These are phyloP conservation scores for Myanophis thanlyinensis DNA, from an alignment of 2,113 vertebrate species.

Conservation along the genomic window DNA sequence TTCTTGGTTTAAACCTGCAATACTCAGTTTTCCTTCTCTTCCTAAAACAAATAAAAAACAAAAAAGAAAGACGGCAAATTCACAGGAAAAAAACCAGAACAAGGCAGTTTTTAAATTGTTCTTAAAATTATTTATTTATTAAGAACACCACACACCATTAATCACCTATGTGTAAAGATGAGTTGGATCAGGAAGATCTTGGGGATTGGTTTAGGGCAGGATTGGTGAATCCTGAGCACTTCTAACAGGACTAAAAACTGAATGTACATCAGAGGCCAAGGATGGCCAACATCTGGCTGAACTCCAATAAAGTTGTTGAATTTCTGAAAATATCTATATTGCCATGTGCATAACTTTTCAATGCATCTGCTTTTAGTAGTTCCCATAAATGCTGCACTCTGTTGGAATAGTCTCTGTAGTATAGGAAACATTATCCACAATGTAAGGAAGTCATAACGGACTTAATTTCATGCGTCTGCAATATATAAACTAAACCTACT, in stretches of 20 bases:
- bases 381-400: not conserved
- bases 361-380: not conserved
- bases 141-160: not conserved
- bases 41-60: not conserved
- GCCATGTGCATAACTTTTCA: not conserved
- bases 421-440: slow-evolving; percentile 1
- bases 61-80: not conserved
- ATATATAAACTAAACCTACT: not conserved
- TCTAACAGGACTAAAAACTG: not conserved
- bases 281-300: not conserved
- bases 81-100: not conserved
- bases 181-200: not conserved
- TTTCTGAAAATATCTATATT: not conserved
- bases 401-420: not conserved
- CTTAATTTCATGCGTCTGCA: slow-evolving; percentile 1
- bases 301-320: not conserved
- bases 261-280: not conserved
- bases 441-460: not conserved
- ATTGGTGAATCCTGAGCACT: not conserved
- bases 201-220: not conserved
- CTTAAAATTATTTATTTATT: not conserved
- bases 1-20: not conserved
- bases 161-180: not conserved
- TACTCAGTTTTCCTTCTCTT: not conserved
- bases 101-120: not conserved